Evolutionary conservation across 2,113 vertebrate genomes (phyloP), one percentile per base, ranked within the genome.

Genomic region (Zosterops lateralis): DNA sequence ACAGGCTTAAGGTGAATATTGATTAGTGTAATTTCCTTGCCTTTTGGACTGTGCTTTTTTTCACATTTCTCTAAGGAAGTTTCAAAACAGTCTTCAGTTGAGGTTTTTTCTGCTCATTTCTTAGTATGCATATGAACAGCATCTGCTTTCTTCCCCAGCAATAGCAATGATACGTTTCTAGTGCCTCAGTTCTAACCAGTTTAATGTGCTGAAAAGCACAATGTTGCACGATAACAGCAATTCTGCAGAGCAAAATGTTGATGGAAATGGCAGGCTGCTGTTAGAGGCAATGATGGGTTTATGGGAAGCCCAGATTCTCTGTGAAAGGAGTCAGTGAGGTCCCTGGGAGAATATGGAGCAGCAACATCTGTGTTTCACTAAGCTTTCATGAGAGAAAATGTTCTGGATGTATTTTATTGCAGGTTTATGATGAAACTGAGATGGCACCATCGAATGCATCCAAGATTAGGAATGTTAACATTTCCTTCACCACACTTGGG

Each of bases 381-480:
- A 87, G 76, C 51, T 92, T 82, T 92, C 87, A 68, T 2, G 8
- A 86, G 34, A 57, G 31, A 90, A 91, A 90, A 60, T 5, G 1
- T 90, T 91, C 64, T 51, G 53, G 51, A 74, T 91, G 82, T 22
- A 34, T 91, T 90, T 93, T 93, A 90, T 93, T 94, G 61, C 78
- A 51, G 48, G 34, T 9, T 85, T 94, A 81, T 94, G 76, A 90
- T 86, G 71, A 95, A 93, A 82, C 34, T 86, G 92, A 91, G 91
- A 94, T 89, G 73, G 85, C 89, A 91, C 56, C 79, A 71, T 10
- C 51, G 56, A 76, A 79, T 17, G n/a, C 67, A 92, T 95, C 94
- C 91, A 77, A 95, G 90, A 95, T 92, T 91, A 96, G 93, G 88
- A 94, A 96, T 34, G 86, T 84, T 91, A 88, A 91, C 61, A 7